Percentiles rank a stretch among this genome's conserved stretches.
Conservation (phyloP, 2,113 vertebrate genomes). For the Corythornis madagascariensis region DNA sequence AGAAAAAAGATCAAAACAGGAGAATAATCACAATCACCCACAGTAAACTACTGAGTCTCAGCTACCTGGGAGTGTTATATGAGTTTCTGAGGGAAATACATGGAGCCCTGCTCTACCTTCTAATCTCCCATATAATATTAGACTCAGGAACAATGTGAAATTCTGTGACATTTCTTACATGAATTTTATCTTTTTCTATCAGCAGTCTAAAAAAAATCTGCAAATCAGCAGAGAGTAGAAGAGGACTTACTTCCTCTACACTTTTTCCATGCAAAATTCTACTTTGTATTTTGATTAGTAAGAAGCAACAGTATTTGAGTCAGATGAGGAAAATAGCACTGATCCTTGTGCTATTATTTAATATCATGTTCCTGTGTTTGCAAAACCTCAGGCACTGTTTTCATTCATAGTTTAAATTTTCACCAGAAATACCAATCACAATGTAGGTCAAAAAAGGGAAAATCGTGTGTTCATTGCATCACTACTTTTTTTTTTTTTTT, state of each 20-base stretch:
- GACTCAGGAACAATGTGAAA: neutral
- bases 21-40: neutral
- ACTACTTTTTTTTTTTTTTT: neutral
- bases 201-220: neutral
- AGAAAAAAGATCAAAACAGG: neutral
- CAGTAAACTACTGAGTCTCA: neutral
- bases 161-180: neutral
- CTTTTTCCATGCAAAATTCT: neutral
- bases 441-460: neutral
- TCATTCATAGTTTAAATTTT: neutral
- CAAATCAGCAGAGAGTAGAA: neutral
- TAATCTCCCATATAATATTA: neutral
- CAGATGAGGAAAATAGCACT: neutral
- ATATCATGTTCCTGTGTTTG: neutral
- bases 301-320: neutral
- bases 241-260: neutral
- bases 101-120: neutral
- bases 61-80: neutral
- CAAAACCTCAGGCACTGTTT: neutral
- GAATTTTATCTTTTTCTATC: neutral
- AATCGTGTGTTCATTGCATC: accelerated
- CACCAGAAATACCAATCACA: neutral
- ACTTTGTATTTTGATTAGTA: neutral
- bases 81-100: neutral
- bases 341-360: neutral